Conservation (phyloP, 2,888 invertebrate species). For the Polyommatus icarus region DNA sequence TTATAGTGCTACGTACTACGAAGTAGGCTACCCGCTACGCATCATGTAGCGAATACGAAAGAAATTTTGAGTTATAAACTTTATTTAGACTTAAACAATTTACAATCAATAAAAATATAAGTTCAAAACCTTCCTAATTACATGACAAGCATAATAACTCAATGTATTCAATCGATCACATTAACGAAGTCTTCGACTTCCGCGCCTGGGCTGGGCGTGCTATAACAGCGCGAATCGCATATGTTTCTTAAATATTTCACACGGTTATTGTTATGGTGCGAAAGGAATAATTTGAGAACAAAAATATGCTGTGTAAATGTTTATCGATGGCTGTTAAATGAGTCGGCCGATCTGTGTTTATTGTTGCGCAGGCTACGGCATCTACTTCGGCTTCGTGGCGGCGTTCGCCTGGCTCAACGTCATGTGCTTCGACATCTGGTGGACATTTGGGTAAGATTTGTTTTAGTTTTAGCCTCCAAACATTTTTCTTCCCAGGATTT, state of each 20-base stretch:
- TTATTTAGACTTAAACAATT: too few relatives aligned
- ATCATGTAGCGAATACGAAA: too few relatives aligned
- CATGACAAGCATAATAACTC: background rate
- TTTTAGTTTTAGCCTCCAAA: conserved; percentile 39
- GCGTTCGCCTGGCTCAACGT: conserved; percentile 89
- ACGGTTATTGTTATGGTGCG: conserved; percentile 33
- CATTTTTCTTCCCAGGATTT: conserved; percentile 8
- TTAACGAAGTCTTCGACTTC: background rate
- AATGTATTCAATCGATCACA: background rate
- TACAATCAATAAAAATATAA: too few relatives aligned
- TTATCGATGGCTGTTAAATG: conserved; percentile 37
- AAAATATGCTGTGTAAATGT: conserved; percentile 43
- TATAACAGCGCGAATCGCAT: conserved; percentile 24
- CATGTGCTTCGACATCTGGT: conserved; percentile 91
- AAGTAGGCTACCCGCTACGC: too few relatives aligned
- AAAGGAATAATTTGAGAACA: conserved; percentile 41
- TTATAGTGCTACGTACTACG: too few relatives aligned
- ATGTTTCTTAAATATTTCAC: conserved; percentile 34
- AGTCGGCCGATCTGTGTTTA: conserved; percentile 40
- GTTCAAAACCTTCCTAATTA: background rate
- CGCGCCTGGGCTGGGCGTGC: background rate
- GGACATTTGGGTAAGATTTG: conserved; percentile 86
- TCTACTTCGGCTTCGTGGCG: conserved; percentile 85
- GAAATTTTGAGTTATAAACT: too few relatives aligned
- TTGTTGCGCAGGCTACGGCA: conserved; percentile 82